Evolutionary conservation across 2,113 vertebrate genomes (phyloP), one percentile per base, ranked within the genome.

Genomic region (Pseudonaja textilis): DNA sequence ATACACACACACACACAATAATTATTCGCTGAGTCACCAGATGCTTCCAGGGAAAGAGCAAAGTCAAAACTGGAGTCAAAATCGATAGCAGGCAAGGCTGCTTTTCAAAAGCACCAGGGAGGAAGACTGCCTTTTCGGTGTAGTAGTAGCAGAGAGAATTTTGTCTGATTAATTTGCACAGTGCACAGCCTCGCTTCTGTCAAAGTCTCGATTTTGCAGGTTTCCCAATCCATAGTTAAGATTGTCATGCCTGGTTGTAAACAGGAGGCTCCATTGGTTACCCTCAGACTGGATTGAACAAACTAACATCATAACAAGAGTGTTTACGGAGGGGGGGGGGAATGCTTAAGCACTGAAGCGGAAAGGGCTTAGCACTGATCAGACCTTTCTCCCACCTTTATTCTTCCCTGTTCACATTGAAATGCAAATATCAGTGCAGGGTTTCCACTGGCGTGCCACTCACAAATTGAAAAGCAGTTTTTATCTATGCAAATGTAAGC

Each of bases 381-480:
- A 99, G 99, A 99, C 99, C 99, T 99, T 98, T 98, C 98, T 98
- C 96, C 98, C 99, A 99, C 99, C 99, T 99, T 99, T 98, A 99
- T 99, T 99, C 98, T 98, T 98, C 98, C 96, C 98, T 97, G 98
- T 98, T 99, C 99, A 99, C 99, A 99, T 99, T 99, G 99, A 99
- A 99, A 99, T 99, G 99, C 99, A 99, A 99, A 99, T 99, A 99
- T 98, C 98, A 97, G 99, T 96, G 97, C 99, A 98, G 99, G 99
- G 99, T 99, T 99, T 99, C 99, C 99, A 99, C 98, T 98, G 97
- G 98, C 96, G 98, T 99, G 99, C 99, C 99, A 99, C 99, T 99
- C 99, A 99, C 99, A 99, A 99, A 99, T 99, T 99, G 99, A 99
- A 99, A 99, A 99, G 99, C 99, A 99, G 99, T 99, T 99, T 99